Conservation (phyloP, 2,113 vertebrate genomes). For the Myiozetetes cayanensis region DNA sequence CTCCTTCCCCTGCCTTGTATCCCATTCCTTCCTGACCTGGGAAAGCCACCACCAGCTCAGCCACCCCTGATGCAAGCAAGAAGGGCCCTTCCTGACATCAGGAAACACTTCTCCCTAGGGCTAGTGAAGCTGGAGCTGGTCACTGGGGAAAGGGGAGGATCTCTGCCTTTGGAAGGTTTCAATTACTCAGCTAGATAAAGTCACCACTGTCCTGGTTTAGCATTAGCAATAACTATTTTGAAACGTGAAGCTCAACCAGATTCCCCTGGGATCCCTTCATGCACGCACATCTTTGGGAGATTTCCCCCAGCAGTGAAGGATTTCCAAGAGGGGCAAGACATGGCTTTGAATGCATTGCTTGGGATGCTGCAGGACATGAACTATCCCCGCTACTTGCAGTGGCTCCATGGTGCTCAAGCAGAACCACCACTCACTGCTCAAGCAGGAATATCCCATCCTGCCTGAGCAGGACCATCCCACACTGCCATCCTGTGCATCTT, state of each 20-base stretch:
- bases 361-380: neutral
- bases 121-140: neutral
- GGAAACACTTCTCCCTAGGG: neutral
- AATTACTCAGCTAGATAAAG: neutral
- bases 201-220: neutral
- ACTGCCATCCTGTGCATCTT: neutral
- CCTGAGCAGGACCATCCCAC: neutral
- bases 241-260: neutral
- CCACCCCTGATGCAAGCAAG: neutral
- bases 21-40: neutral
- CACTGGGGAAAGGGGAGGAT: neutral
- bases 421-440: neutral
- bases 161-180: neutral
- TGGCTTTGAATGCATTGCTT: neutral
- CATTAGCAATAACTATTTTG: constrained; percentile 13
- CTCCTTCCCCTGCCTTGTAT: neutral
- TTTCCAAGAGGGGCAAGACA: neutral
- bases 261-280: neutral
- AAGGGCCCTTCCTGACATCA: neutral
- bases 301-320: neutral
- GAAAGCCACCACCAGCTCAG: neutral
- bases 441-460: neutral
- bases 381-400: neutral
- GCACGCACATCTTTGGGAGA: neutral
- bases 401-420: constrained; percentile 8